Percentiles rank a stretch among this genome's conserved stretches.
Evolutionary conservation across 2,888 invertebrate species (phyloP).

Genomic region (Drosophila fungiperda): DNA sequence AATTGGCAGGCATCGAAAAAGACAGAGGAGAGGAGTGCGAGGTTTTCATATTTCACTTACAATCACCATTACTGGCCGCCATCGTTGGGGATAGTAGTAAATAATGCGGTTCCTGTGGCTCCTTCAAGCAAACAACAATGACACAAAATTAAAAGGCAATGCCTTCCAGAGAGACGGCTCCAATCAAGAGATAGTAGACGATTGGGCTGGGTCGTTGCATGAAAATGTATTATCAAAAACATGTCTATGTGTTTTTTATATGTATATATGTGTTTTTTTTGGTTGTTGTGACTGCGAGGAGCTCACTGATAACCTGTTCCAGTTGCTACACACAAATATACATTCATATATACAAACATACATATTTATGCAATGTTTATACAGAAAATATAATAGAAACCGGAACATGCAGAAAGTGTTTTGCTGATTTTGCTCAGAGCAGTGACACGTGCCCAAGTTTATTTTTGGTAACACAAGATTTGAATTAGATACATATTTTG

Average conservation of each 20-base stretch:
- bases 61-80: constrained; percentile 71
- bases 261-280: constrained; percentile 20
- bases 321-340: constrained; percentile 12
- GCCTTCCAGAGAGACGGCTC: constrained; percentile 16
- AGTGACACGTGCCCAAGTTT: constrained; percentile 63
- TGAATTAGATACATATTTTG: constrained; percentile 17
- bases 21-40: constrained; percentile 6
- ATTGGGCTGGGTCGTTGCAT: constrained; percentile 33
- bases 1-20: constrained; percentile 21
- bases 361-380: constrained; percentile 9
- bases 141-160: constrained; percentile 30
- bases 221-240: constrained; percentile 62
- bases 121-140: constrained; percentile 55
- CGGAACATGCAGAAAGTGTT: constrained; percentile 42
- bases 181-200: constrained; percentile 14
- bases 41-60: constrained; percentile 58
- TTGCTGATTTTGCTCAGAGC: constrained; percentile 21
- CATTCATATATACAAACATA: constrained; percentile 1
- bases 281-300: constrained; percentile 38
- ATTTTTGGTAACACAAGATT: constrained; percentile 66
- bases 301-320: constrained; percentile 68
- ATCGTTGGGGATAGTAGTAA: constrained; percentile 48
- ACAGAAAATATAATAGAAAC: constrained; percentile 10
- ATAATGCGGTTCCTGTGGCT: constrained; percentile 70
- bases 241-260: constrained; percentile 17